phyloP scores from a whole-genome alignment of 2,113 vertebrate species.

The Anguilla japonica region DNA sequence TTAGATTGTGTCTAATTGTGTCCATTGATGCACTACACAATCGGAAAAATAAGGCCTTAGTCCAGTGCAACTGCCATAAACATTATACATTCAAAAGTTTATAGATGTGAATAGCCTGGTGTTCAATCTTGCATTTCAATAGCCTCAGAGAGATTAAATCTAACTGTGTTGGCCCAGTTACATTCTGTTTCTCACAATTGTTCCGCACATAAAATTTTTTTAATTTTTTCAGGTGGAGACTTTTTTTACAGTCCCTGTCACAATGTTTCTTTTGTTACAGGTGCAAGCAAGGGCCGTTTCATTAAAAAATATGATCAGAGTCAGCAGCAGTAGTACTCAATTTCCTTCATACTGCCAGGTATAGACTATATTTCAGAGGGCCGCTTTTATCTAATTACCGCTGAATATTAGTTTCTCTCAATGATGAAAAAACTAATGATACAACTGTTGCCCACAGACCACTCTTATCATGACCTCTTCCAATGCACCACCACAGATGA shows the following conservation, averaged over 20 bases:
- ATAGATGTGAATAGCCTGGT: not conserved
- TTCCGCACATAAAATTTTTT: not conserved
- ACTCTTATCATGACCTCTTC: not conserved
- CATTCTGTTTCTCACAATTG: not conserved
- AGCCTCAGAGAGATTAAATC: too few relatives aligned
- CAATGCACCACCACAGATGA: not conserved
- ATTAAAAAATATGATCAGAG: not conserved
- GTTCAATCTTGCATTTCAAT: not conserved
- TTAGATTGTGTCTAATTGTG: not conserved
- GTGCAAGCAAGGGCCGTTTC: too few relatives aligned
- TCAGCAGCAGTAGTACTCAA: not conserved
- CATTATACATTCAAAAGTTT: not conserved
- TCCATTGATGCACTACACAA: not conserved
- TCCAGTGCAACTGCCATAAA: not conserved
- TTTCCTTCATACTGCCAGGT: too few relatives aligned
- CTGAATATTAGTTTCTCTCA: not conserved
- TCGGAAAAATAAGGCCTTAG: slow-evolving; percentile 3
- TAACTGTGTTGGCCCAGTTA: not conserved
- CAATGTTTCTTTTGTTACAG: too few relatives aligned
- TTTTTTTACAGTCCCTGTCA: too few relatives aligned
- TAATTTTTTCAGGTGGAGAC: not conserved
- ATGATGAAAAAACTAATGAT: too few relatives aligned
- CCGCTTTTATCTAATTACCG: not conserved
- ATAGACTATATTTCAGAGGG: too few relatives aligned
- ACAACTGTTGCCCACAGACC: not conserved